These are phyloP conservation scores for Alcis repandata DNA, from an alignment of 2,888 invertebrate genomes.

Conservation along the genomic window DNA sequence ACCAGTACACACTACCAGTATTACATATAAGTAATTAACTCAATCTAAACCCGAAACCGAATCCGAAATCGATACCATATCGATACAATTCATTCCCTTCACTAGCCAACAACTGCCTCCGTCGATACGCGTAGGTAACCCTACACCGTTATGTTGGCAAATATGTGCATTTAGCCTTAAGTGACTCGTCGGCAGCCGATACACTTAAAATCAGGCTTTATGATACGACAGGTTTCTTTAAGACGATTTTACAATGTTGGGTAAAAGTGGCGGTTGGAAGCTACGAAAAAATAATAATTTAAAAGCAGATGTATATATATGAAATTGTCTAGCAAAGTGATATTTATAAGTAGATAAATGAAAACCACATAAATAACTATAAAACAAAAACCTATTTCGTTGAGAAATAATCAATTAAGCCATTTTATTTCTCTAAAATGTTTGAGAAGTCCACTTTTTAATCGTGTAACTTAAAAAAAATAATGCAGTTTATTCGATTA, in stretches of 20 bases:
- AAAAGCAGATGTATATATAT: no score
- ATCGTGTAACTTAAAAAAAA: no score
- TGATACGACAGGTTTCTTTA: constrained; percentile 56
- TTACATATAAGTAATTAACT: no score
- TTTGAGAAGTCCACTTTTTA: no score
- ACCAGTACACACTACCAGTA: no score
- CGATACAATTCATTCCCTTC: constrained; percentile 14
- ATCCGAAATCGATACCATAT: neutral
- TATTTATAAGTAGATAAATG: no score
- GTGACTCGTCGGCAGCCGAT: constrained; percentile 57
- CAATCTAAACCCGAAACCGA: neutral
- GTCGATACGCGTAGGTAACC: constrained; percentile 47
- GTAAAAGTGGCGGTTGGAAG: constrained; percentile 19
- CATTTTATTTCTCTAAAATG: no score
- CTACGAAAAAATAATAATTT: neutral
- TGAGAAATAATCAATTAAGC: no score
- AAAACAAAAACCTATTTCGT: no score
- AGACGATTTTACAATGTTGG: constrained; percentile 48
- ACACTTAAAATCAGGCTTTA: constrained; percentile 61
- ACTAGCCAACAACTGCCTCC: constrained; percentile 38
- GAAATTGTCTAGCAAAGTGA: no score
- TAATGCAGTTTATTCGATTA: no score
- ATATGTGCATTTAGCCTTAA: constrained; percentile 62
- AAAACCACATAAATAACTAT: no score
- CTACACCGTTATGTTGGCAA: constrained; percentile 55